A percentile compares a stretch with the other conserved stretches of the same genome.
phyloP scores from a whole-genome alignment of 2,113 vertebrate genomes.

The Eulemur macaco region DNA sequence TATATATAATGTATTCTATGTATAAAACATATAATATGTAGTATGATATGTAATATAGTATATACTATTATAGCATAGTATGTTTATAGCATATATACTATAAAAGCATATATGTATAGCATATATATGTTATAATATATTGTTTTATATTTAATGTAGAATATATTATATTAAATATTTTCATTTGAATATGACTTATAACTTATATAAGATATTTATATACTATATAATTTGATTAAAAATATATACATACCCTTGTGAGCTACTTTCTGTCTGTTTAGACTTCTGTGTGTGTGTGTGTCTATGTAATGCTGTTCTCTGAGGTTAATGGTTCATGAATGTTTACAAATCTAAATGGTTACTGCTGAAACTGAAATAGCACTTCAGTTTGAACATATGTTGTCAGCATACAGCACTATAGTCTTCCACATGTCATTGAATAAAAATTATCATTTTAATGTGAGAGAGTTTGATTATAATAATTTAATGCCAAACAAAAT shows the following conservation, averaged over 20 bases:
- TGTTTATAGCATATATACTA: background rate
- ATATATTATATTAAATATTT: background rate
- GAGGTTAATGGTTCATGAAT: background rate
- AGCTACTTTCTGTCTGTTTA: background rate
- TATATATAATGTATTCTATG: background rate
- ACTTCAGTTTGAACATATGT: background rate
- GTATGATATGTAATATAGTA: background rate
- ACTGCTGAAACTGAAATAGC: background rate
- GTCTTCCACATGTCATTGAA: background rate
- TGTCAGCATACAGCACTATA: background rate
- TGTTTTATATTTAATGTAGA: background rate
- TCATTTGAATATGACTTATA: background rate
- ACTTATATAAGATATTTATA: background rate
- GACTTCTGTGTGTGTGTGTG: background rate
- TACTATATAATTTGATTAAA: background rate
- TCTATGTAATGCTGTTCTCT: background rate
- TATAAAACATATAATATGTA: background rate
- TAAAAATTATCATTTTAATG: background rate
- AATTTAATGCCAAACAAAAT: background rate
- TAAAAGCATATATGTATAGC: background rate
- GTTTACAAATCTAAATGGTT: background rate
- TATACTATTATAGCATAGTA: background rate
- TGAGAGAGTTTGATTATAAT: background rate
- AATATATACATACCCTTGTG: no score
- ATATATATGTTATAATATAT: background rate